Evolutionary conservation across 2,113 vertebrate genomes (phyloP).

Genomic region (Lathamus discolor): DNA sequence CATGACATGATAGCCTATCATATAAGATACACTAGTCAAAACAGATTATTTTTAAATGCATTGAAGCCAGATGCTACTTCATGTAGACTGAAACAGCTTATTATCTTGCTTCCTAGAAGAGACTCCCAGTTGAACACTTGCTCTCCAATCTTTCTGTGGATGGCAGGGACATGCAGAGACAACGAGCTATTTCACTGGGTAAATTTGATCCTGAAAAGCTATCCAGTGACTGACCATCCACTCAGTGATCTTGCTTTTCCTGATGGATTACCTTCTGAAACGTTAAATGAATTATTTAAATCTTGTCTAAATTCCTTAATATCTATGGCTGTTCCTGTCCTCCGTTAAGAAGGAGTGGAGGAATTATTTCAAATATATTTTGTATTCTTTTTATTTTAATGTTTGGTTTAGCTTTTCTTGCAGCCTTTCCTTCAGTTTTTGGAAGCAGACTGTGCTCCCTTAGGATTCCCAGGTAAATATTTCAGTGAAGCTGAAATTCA

Average conservation of each 20-base stretch:
- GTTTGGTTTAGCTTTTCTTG: not conserved
- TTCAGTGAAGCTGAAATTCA: not conserved
- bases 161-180: not conserved
- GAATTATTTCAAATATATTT: not conserved
- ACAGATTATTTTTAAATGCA: conserved; percentile 31
- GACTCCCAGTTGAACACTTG: not conserved
- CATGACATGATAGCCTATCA: conserved; percentile 39
- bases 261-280: not conserved
- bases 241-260: not conserved
- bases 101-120: not conserved
- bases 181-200: not conserved
- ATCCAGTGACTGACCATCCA: not conserved
- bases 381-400: not conserved
- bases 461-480: not conserved
- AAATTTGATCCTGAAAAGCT: not conserved
- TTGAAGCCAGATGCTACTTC: conserved; percentile 19
- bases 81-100: not conserved
- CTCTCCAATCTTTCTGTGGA: not conserved
- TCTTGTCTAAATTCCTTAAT: not conserved
- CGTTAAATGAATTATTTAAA: not conserved
- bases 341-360: not conserved
- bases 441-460: not conserved
- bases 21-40: conserved; percentile 33
- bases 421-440: not conserved
- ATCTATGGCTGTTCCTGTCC: not conserved